Evolutionary conservation across 2,113 vertebrate genomes (phyloP).

Genomic region (Neodon shergylaensis): DNA sequence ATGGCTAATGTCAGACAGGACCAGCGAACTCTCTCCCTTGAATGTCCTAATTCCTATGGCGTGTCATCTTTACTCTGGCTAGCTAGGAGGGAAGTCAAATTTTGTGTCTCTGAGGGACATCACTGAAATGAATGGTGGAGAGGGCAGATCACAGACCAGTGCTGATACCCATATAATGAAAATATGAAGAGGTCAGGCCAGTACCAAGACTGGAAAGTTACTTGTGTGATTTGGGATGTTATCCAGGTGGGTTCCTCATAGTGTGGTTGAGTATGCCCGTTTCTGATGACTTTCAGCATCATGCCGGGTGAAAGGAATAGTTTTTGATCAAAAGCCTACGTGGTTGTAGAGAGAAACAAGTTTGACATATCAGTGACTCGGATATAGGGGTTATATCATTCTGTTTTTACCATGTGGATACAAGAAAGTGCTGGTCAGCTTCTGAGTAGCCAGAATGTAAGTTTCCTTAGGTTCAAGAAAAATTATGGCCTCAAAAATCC

Average conservation of each 20-base stretch:
- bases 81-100: background rate
- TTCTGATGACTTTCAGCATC: background rate
- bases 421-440: slow-evolving; percentile 6
- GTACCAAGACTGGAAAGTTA: background rate
- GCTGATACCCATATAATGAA: background rate
- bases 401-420: background rate
- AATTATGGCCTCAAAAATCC: background rate
- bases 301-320: background rate
- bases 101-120: background rate
- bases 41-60: slow-evolving; percentile 12
- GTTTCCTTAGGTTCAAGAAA: background rate
- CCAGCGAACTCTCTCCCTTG: background rate
- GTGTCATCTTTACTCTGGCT: background rate
- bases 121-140: background rate
- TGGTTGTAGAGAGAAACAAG: background rate
- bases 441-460: background rate
- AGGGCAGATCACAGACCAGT: background rate
- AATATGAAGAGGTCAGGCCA: background rate
- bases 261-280: background rate
- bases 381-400: background rate
- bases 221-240: background rate
- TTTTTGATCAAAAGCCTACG: background rate
- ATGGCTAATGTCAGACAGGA: slow-evolving; percentile 14
- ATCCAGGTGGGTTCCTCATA: background rate
- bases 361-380: background rate